These are phyloP conservation scores for Ophioderma brevispina DNA, from an alignment of 35 echinoderm and acorn worm genomes.

Conservation along the genomic window DNA sequence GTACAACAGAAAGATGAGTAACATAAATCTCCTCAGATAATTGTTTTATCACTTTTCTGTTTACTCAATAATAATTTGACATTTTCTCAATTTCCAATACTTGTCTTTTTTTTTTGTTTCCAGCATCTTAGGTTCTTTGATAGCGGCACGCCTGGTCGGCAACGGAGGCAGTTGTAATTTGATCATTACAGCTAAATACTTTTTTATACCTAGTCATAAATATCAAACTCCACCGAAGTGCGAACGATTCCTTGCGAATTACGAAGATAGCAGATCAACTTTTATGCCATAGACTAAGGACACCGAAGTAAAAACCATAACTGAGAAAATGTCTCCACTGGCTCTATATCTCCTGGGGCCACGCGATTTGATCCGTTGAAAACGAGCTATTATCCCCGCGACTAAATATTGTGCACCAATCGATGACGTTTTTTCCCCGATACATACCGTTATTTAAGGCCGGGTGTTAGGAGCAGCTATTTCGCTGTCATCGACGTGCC, in stretches of 20 bases:
- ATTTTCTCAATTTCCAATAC: no score
- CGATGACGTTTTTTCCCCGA: neutral
- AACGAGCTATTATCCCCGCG: conserved; percentile 3
- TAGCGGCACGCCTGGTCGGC: neutral
- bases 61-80: no score
- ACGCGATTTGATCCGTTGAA: conserved; percentile 6
- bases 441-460: neutral
- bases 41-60: no score
- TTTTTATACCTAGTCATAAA: neutral
- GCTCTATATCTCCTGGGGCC: neutral
- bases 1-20: no score
- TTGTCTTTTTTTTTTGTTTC: no score
- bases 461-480: neutral
- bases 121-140: no score
- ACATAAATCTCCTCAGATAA: no score
- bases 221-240: neutral
- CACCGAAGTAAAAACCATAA: no score
- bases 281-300: neutral
- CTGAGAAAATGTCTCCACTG: neutral
- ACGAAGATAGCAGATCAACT: neutral
- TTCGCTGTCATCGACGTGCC: neutral
- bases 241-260: neutral
- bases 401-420: neutral
- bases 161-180: neutral
- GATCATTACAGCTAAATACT: neutral